phyloP scores from a whole-genome alignment of 2,113 vertebrate species.

The Melanerpes formicivorus region DNA sequence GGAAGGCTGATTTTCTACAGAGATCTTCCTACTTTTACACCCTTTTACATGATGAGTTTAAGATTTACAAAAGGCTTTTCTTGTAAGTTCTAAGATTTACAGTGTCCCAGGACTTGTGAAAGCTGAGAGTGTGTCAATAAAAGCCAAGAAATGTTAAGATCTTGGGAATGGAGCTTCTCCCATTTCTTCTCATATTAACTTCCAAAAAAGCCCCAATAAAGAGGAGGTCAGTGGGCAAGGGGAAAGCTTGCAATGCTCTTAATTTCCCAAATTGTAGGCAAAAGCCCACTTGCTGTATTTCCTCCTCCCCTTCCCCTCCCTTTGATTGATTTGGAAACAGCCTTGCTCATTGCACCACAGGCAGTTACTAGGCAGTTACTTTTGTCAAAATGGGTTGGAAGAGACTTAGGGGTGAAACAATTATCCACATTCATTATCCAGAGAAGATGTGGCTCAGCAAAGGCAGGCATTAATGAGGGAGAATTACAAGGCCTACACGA shows the following conservation, averaged over 20 bases:
- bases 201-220: not conserved
- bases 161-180: not conserved
- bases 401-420: not conserved
- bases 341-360: not conserved
- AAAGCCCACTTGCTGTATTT: not conserved
- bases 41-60: not conserved
- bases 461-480: not conserved
- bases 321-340: not conserved
- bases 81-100: not conserved
- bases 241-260: not conserved
- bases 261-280: not conserved
- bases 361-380: not conserved
- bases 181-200: not conserved
- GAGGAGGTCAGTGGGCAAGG: not conserved
- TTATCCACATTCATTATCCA: not conserved
- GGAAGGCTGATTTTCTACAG: not conserved
- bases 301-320: not conserved
- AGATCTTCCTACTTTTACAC: not conserved
- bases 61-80: not conserved
- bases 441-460: not conserved
- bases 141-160: not conserved
- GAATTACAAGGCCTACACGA: not conserved
- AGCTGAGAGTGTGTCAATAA: not conserved
- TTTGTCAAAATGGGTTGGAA: not conserved
- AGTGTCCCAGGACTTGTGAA: not conserved